phyloP scores from a whole-genome alignment of 2,113 vertebrate genomes.

The Suricata suricatta region DNA sequence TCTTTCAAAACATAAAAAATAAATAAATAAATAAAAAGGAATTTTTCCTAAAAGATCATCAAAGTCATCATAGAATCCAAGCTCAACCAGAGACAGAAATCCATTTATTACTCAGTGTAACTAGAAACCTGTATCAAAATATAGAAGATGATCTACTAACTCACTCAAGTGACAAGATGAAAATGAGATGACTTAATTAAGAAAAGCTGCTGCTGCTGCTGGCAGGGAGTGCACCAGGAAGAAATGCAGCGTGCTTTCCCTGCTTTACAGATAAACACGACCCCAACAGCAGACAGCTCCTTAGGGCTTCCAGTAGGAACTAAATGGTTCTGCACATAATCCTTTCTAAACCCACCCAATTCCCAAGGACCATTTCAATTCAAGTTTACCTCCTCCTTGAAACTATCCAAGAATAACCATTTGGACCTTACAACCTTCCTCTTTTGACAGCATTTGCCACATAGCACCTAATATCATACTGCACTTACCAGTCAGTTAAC shows the following conservation, averaged over 20 bases:
- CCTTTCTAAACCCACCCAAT: not conserved
- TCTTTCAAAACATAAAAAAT: too few relatives aligned
- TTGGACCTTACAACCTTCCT: not conserved
- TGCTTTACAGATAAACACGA: not conserved
- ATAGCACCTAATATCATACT: not conserved
- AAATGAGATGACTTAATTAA: not conserved
- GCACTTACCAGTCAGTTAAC: not conserved
- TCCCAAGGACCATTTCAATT: not conserved
- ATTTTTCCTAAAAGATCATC: not conserved
- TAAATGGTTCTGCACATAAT: not conserved
- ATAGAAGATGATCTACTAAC: not conserved
- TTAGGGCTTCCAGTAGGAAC: not conserved
- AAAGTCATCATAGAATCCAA: not conserved
- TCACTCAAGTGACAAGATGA: not conserved
- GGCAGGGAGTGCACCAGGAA: not conserved
- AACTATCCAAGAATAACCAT: not conserved
- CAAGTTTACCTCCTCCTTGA: not conserved
- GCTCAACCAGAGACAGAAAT: not conserved
- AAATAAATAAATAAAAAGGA: not conserved
- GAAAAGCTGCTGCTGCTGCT: not conserved
- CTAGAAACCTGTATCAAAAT: not conserved
- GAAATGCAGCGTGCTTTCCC: not conserved
- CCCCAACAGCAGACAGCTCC: not conserved
- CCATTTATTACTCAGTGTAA: not conserved
- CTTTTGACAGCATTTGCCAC: not conserved